phyloP scores from a whole-genome alignment of 2,888 invertebrate species.

The Epinotia brunnichana region DNA sequence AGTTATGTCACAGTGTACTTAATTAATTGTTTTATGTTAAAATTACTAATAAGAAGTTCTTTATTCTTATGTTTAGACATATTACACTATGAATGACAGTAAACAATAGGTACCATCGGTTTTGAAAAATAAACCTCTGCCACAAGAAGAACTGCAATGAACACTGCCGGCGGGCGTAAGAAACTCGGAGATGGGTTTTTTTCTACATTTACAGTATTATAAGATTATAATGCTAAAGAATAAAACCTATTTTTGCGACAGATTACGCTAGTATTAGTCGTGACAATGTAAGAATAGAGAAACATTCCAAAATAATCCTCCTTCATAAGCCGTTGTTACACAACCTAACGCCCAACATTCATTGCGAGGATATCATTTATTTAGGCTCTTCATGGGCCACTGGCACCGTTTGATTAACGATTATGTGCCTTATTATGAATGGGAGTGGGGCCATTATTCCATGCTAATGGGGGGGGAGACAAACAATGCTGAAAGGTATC shows the following conservation, averaged over 20 bases:
- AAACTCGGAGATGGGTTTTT: too few relatives aligned
- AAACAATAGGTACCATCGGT: too few relatives aligned
- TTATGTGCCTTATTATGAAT: slow-evolving; percentile 40
- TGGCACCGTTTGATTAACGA: slow-evolving; percentile 39
- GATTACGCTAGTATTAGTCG: neutral
- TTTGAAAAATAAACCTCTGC: too few relatives aligned
- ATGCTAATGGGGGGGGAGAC: slow-evolving; percentile 28
- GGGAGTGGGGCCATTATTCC: slow-evolving; percentile 24
- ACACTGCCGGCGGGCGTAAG: too few relatives aligned
- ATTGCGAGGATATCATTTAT: slow-evolving; percentile 39
- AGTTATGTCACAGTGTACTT: too few relatives aligned
- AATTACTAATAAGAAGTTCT: too few relatives aligned
- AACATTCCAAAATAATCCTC: neutral
- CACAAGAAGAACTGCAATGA: too few relatives aligned
- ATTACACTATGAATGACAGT: too few relatives aligned
- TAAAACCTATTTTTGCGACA: neutral
- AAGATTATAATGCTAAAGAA: too few relatives aligned
- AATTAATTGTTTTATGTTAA: too few relatives aligned
- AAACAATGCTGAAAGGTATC: slow-evolving; percentile 28
- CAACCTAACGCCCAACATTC: slow-evolving; percentile 15
- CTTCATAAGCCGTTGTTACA: slow-evolving; percentile 10
- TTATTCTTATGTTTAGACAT: too few relatives aligned
- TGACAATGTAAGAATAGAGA: neutral
- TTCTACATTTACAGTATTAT: too few relatives aligned
- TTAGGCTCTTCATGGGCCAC: slow-evolving; percentile 32